Percentiles rank a stretch among this genome's conserved stretches.
Evolutionary conservation across 2,797 vertebrate species (phyloP).

Genomic region (Australoheros facetus): DNA sequence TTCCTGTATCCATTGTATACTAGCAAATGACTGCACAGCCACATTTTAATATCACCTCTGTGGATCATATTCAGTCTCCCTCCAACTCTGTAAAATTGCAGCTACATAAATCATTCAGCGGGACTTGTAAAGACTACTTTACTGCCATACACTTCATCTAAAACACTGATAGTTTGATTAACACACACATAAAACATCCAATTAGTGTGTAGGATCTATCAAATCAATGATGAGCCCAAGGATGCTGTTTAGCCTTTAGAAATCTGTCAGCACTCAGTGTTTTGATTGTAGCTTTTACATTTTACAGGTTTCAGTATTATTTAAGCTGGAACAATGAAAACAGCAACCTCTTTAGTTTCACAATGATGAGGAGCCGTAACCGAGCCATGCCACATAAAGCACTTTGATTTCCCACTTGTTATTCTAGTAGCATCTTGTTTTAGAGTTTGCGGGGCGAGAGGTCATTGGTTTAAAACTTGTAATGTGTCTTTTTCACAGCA

Average conservation of each 20-base stretch:
- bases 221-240: background rate
- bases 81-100: background rate
- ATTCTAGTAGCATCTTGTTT: background rate
- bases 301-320: background rate
- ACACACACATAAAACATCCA: background rate
- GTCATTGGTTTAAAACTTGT: background rate
- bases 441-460: background rate
- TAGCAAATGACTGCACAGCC: background rate
- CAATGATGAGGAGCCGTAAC: background rate
- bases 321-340: background rate
- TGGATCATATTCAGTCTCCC: background rate
- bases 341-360: background rate
- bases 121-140: background rate
- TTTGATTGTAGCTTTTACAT: background rate
- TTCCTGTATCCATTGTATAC: background rate
- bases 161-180: conserved; percentile 1
- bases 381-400: background rate
- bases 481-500: background rate
- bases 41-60: background rate
- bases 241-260: background rate
- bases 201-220: background rate
- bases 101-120: background rate
- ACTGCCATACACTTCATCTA: background rate
- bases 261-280: background rate
- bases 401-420: background rate